phyloP scores from a whole-genome alignment of 2,888 invertebrate genomes.

The Rhynchonema sp. region DNA sequence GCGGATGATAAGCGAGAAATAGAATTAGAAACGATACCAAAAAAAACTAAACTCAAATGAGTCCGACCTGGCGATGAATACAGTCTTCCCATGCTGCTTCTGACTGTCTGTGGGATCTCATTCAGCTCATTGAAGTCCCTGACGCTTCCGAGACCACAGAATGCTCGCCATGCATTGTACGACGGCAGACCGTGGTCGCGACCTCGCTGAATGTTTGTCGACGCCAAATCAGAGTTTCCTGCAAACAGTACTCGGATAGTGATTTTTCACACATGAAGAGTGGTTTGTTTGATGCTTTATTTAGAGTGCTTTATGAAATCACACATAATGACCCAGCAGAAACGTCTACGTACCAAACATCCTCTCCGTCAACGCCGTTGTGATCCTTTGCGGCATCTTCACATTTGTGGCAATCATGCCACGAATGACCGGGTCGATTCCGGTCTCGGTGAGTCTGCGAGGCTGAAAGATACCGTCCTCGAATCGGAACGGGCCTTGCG shows the following conservation, averaged over 20 bases:
- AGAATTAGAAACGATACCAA: no score
- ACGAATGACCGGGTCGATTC: slow-evolving; percentile 73
- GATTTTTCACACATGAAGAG: no score
- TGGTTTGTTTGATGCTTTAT: no score
- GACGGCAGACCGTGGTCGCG: background rate
- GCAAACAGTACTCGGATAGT: no score
- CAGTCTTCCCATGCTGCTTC: background rate
- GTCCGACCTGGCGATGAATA: background rate
- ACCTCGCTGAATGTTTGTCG: background rate
- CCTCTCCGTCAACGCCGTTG: background rate
- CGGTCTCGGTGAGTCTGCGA: slow-evolving; percentile 80
- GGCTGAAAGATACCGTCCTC: slow-evolving; percentile 87
- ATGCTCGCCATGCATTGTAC: background rate
- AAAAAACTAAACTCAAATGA: no score
- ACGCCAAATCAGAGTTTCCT: background rate
- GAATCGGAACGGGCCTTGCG: slow-evolving; percentile 64
- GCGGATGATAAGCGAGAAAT: no score
- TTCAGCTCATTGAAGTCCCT: background rate
- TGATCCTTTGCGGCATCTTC: slow-evolving; percentile 35
- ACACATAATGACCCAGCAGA: no score
- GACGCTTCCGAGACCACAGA: background rate
- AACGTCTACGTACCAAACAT: no score
- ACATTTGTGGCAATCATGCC: slow-evolving; percentile 69
- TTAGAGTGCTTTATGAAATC: no score
- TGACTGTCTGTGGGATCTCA: background rate